These are phyloP conservation scores for Samia ricini DNA, from an alignment of 1,140 invertebrate genomes.

Conservation along the genomic window DNA sequence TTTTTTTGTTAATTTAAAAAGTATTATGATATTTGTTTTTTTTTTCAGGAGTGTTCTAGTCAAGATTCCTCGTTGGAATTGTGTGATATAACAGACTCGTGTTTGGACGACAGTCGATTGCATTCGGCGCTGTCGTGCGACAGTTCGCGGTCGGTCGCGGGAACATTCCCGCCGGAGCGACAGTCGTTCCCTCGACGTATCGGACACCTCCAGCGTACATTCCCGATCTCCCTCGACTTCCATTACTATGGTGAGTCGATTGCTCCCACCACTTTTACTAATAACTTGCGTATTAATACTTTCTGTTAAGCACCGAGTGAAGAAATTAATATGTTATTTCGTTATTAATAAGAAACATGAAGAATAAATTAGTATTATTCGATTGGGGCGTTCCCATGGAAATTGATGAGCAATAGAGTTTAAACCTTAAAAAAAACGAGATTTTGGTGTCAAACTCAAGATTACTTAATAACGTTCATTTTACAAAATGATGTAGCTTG, in stretches of 20 bases:
- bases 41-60: constrained; percentile 76
- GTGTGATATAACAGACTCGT: constrained; percentile 61
- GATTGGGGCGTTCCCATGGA: too few relatives aligned
- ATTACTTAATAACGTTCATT: too few relatives aligned
- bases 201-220: constrained; percentile 63
- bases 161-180: constrained; percentile 55
- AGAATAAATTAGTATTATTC: too few relatives aligned
- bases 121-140: constrained; percentile 51
- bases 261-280: too few relatives aligned
- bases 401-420: too few relatives aligned
- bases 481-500: too few relatives aligned
- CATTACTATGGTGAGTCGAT: constrained; percentile 56
- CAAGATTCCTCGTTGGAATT: constrained; percentile 74
- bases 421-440: too few relatives aligned
- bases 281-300: too few relatives aligned
- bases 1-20: neutral
- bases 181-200: constrained; percentile 66
- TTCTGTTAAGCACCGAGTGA: too few relatives aligned
- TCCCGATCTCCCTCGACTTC: constrained; percentile 67
- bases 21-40: constrained; percentile 13
- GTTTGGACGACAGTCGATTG: constrained; percentile 52
- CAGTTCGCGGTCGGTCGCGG: constrained; percentile 38
- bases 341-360: too few relatives aligned
- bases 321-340: too few relatives aligned
- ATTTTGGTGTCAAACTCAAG: too few relatives aligned